These are phyloP conservation scores for Tyrannus savana DNA, from an alignment of 2,113 vertebrate species.

Conservation along the genomic window DNA sequence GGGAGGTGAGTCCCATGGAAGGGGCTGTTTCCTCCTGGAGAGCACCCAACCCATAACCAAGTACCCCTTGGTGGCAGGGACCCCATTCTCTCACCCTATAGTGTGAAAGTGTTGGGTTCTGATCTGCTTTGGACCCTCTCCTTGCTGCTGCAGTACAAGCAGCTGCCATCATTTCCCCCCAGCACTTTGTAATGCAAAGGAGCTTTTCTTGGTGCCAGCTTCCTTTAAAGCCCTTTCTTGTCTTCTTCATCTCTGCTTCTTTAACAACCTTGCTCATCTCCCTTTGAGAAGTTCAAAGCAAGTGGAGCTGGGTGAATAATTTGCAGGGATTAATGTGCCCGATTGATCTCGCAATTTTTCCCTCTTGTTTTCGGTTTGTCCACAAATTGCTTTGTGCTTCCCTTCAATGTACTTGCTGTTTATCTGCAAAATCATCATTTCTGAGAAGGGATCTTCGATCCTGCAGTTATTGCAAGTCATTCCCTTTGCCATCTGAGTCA, in stretches of 20 bases:
- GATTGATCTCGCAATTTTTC: not conserved
- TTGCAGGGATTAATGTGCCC: constrained; percentile 25
- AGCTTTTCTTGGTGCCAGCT: constrained; percentile 3
- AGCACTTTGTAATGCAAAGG: not conserved
- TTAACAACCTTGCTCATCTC: constrained; percentile 31
- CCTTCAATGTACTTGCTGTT: not conserved
- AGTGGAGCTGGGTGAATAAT: not conserved
- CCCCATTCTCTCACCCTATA: rapidly evolving
- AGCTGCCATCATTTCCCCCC: not conserved
- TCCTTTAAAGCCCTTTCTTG: constrained; percentile 16
- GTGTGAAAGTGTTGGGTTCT: not conserved
- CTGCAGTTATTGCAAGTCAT: constrained; percentile 20
- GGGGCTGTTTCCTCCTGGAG: not conserved
- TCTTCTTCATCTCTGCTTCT: constrained; percentile 49
- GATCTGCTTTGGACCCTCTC: not conserved
- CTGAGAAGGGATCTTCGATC: constrained; percentile 21
- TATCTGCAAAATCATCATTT: constrained; percentile 63
- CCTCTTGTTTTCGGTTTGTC: not conserved
- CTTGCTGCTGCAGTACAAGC: not conserved
- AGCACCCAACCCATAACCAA: not conserved
- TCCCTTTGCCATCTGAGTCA: not conserved
- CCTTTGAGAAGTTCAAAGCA: constrained; percentile 26
- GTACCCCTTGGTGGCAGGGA: not conserved
- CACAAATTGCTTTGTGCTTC: constrained; percentile 21
- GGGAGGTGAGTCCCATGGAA: not conserved